These are phyloP conservation scores for Psittacula cyanocephala DNA, from an alignment of 2,113 vertebrate genomes.

Conservation along the genomic window DNA sequence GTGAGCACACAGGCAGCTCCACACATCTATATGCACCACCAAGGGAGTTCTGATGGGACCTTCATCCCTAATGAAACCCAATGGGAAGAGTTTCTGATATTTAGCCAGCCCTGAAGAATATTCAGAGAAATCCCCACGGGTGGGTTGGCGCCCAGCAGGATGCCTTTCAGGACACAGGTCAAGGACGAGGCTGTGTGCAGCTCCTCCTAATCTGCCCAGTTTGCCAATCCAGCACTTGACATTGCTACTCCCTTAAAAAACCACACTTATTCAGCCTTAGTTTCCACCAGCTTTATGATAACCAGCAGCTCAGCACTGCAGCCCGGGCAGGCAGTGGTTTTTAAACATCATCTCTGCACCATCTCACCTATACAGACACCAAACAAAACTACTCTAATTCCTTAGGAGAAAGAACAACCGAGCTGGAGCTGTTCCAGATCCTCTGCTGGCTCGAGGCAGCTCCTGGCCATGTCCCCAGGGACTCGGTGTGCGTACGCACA, in stretches of 20 bases:
- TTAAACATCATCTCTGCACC: neutral
- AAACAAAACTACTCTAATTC: neutral
- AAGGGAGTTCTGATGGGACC: neutral
- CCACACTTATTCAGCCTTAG: neutral
- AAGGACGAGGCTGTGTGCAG: neutral
- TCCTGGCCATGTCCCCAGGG: neutral
- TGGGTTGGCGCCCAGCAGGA: neutral
- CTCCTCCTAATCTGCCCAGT: neutral
- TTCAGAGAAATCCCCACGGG: neutral
- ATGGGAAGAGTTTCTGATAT: neutral
- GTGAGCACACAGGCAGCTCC: neutral
- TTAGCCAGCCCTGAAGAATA: neutral
- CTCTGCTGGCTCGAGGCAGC: neutral
- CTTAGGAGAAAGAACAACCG: neutral
- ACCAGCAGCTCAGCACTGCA: neutral
- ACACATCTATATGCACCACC: neutral
- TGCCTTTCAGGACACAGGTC: neutral
- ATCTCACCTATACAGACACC: neutral
- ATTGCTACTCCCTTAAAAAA: neutral
- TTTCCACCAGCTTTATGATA: neutral
- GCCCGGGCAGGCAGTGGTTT: neutral
- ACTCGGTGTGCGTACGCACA: accelerated
- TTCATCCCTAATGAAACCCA: neutral
- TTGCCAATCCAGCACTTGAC: neutral
- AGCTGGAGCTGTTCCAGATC: conserved; percentile 9